These are phyloP conservation scores for Hystrix brachyura DNA, from an alignment of 2,113 vertebrate genomes.

Conservation along the genomic window DNA sequence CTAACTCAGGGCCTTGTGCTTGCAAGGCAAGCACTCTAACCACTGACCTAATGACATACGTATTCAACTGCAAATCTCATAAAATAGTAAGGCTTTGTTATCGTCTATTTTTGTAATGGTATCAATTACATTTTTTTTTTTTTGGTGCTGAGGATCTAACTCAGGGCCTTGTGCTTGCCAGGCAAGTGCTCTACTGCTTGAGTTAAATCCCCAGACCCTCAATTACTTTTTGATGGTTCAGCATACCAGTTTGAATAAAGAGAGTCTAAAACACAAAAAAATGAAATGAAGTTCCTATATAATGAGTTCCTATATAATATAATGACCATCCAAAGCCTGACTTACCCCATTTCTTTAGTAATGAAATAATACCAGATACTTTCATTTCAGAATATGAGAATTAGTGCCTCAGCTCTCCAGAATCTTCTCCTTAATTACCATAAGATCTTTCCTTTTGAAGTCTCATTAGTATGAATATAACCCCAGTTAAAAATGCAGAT, in stretches of 20 bases:
- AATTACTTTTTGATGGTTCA: slow-evolving; percentile 59
- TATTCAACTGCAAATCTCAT: slow-evolving; percentile 49
- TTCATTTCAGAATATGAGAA: slow-evolving; percentile 5
- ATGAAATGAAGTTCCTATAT: too few relatives aligned
- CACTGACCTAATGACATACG: slow-evolving; percentile 28
- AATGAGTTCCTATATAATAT: slow-evolving; percentile 43
- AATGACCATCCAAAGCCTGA: slow-evolving; percentile 33
- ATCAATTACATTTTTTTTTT: slow-evolving; percentile 32
- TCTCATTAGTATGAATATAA: slow-evolving; percentile 22
- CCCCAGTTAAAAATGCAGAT: slow-evolving; percentile 12
- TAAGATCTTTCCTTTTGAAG: slow-evolving; percentile 3
- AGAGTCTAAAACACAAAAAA: neutral
- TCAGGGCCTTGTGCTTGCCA: too few relatives aligned
- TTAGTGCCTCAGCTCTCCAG: neutral
- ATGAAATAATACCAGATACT: slow-evolving; percentile 16
- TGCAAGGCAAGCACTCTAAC: too few relatives aligned
- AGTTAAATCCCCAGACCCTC: neutral
- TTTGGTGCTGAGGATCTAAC: too few relatives aligned
- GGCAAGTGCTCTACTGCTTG: too few relatives aligned
- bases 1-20: too few relatives aligned
- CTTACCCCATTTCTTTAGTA: slow-evolving; percentile 58
- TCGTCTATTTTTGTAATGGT: slow-evolving; percentile 51
- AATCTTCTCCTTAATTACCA: neutral
- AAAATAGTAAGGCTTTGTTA: slow-evolving; percentile 51
- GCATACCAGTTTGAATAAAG: slow-evolving; percentile 56